phyloP scores from a whole-genome alignment of 2,888 invertebrate species.

The Crioceris asparagi region DNA sequence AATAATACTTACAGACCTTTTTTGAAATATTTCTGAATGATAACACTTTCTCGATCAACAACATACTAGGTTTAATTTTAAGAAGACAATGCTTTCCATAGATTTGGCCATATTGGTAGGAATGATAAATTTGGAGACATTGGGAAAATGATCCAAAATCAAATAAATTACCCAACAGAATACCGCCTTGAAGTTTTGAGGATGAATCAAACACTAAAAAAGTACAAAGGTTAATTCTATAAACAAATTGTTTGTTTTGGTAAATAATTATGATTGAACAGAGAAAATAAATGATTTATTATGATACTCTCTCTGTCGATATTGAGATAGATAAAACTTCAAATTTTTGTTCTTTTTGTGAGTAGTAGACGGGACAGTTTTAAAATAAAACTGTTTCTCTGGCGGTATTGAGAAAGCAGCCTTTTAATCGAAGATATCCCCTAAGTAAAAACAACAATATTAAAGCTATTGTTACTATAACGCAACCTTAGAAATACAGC shows the following conservation, averaged over 20 bases:
- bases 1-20: conserved; percentile 20
- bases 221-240: conserved; percentile 14
- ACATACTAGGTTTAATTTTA: conserved; percentile 20
- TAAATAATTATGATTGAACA: too few species aligned
- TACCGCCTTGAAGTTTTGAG: conserved; percentile 39
- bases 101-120: conserved; percentile 25
- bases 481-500: too few species aligned
- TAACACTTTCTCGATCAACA: conserved; percentile 22
- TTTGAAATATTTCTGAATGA: conserved; percentile 23
- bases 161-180: conserved; percentile 36
- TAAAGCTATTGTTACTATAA: too few species aligned
- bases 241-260: too few species aligned
- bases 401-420: too few species aligned
- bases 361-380: too few species aligned
- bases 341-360: not conserved
- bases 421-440: too few species aligned
- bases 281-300: too few species aligned
- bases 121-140: conserved; percentile 28
- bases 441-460: too few species aligned
- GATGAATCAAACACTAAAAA: conserved; percentile 41
- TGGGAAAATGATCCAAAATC: conserved; percentile 40
- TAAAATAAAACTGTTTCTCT: too few species aligned
- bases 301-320: too few species aligned
- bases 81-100: conserved; percentile 36
- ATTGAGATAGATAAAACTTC: too few species aligned